Evolutionary conservation across 2,888 invertebrate species (phyloP).

Genomic region (Prenolepis imparis): DNA sequence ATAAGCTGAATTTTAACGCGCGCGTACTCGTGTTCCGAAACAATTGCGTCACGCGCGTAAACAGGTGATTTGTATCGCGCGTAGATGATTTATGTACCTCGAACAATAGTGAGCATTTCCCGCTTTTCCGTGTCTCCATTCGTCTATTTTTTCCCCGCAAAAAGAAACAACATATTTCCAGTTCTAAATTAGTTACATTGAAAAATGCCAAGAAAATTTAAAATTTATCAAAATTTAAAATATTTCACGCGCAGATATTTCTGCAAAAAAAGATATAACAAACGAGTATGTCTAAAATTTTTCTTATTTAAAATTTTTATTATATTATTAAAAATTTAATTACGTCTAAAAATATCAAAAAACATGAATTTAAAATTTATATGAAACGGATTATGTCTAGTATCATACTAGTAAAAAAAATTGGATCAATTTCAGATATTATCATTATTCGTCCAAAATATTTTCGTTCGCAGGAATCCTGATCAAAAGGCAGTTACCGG

Average conservation of each 20-base stretch:
- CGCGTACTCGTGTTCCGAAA: constrained; percentile 34
- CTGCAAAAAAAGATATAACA: background rate
- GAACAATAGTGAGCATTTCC: constrained; percentile 13
- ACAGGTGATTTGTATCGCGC: constrained; percentile 41
- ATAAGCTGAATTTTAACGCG: constrained; percentile 39
- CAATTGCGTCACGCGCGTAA: constrained; percentile 42
- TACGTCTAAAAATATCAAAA: background rate
- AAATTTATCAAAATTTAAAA: background rate
- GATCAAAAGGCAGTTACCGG: constrained; percentile 38
- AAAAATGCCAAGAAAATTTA: background rate
- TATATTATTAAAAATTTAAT: too few relatives aligned
- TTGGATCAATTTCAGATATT: background rate
- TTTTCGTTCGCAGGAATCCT: constrained; percentile 5
- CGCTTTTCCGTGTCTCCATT: constrained; percentile 22
- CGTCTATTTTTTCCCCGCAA: background rate
- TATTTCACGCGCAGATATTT: background rate
- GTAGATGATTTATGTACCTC: constrained; percentile 26
- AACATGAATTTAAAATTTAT: background rate
- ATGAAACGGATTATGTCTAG: background rate
- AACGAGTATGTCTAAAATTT: background rate
- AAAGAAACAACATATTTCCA: background rate
- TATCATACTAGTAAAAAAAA: background rate
- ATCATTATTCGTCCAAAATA: constrained; percentile 1
- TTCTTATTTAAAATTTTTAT: too few relatives aligned
- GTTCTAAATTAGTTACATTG: background rate